Conservation (phyloP, 1,140 invertebrate genomes). For the Eubasilissa regina region DNA sequence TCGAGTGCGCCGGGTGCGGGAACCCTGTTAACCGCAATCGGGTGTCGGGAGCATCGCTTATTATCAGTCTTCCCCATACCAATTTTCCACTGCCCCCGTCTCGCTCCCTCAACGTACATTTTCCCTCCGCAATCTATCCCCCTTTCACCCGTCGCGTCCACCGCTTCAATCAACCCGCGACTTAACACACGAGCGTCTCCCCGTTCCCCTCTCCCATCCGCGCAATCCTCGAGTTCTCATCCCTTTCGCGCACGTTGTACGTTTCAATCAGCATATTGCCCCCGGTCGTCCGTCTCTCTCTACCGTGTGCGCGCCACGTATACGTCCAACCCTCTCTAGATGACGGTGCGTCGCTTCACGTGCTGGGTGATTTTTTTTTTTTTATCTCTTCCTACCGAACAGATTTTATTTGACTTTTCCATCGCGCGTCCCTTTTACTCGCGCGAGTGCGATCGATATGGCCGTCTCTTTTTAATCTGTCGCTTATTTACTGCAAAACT, state of each 20-base stretch:
- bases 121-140: background rate
- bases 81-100: constrained; percentile 7
- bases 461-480: constrained; percentile 12
- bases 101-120: background rate
- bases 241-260: background rate
- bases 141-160: background rate
- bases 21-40: constrained; percentile 40
- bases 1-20: constrained; percentile 16
- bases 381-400: background rate
- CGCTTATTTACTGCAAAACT: background rate
- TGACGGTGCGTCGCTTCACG: background rate
- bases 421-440: background rate
- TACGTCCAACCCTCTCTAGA: background rate
- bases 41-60: constrained; percentile 43
- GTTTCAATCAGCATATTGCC: constrained; percentile 27
- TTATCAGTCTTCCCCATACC: constrained; percentile 34
- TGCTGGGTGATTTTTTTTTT: background rate
- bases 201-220: background rate
- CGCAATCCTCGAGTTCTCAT: background rate
- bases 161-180: background rate
- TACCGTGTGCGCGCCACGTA: background rate
- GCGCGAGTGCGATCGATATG: background rate
- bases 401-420: constrained; percentile 34
- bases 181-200: too few species aligned
- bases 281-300: background rate